Base-by-base conservation (phyloP, 2,797 vertebrate species). In the Cirrhinus mrigala region DNA sequence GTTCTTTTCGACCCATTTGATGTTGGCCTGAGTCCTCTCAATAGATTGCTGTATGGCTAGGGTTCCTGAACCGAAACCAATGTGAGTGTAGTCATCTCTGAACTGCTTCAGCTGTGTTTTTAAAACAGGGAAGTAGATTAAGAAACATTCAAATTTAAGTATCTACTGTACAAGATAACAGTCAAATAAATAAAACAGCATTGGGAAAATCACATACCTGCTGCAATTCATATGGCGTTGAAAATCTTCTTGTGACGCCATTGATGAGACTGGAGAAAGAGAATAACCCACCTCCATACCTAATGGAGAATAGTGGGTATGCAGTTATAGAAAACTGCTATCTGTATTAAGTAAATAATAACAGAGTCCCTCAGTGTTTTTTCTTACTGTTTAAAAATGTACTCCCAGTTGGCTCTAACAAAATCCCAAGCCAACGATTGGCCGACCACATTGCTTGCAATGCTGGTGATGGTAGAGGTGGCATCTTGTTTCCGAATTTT, bases 351-450 rank as follows among this genome's bases (percentile, higher is more conserved):
- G 9, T 6, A 50, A 73, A 58, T 60, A 40, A 50, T 29, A 40
- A 64, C 9, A 37, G 29, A 40, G 16, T 69, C 7, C n/a, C 9
- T 2, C 3, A 12, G 44, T 22, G 9, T 16, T 56, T 54, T 48
- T 58, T 92, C 98, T 98, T 92, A 99, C 98, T 98, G 92, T 0
- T 0, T 82, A 85, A 96, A 98, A 70, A 99, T 94, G 0, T 60
- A 95, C 7, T 58, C 83, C 98, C 98, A 99, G 37, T 91, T 94
- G 70, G 87, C 78, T 15, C 96, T 94, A 78, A 99, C 81, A 79
- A 99, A 99, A 90, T 98, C 96, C 98, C 98, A 99, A 1, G 90
- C 95, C 92, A 99, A 92, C n/a, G 92, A 0, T 85, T 99, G 97
- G 10, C 98, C 98, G 0, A 94, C 4, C 37, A 96, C 95, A 0